Base-by-base conservation (phyloP, 2,888 invertebrate species). In the Apomyelois bistriatella region DNA sequence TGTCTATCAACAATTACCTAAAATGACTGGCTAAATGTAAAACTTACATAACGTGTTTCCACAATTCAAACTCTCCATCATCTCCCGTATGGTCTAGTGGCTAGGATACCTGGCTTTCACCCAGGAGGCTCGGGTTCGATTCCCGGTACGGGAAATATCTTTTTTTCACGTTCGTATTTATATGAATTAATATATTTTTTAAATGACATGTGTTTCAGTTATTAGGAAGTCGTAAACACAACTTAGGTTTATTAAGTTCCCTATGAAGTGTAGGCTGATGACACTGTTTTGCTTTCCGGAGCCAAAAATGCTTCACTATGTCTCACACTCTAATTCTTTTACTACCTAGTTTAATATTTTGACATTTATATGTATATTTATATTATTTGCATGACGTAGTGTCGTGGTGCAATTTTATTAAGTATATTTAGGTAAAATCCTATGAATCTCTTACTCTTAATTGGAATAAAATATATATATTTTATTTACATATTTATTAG, bases 111-210 rank as follows among this genome's bases (percentile, higher is more conserved):
- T 92, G 92, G 92, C 92, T 92, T 91, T 92, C 92, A 92, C 92
- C 92, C 92, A 92, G 92, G 92, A 93, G 93, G 92, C 93, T 92
- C 92, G 92, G 93, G 92, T 93, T 93, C 92, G 92, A 93, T 92
- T 92, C 92, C 92, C 92, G 92, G 92, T 92, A 92, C 90, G 91
- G 92, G 92, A 92, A 92, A 59, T 0, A 7, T 32, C 32, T 40
- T 35, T 15, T 47, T 51, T 32, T 7, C 32, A 7, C 28, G 28
- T 3, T 7, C 3, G 3, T 28, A 28, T 28, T 38, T 22, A 30
- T 10, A 38, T 13, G 28, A n/a, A n/a, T n/a, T n/a, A n/a, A n/a
- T n/a, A n/a, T 13, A 17, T 17, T 35, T 42, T 30, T 48, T 47
- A 40, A 35, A 42, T 40, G 15, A 40, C 16, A 38, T 15, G 38